These are phyloP conservation scores for Margaritifera margaritifera DNA, from an alignment of 2,888 invertebrate genomes.

Conservation along the genomic window DNA sequence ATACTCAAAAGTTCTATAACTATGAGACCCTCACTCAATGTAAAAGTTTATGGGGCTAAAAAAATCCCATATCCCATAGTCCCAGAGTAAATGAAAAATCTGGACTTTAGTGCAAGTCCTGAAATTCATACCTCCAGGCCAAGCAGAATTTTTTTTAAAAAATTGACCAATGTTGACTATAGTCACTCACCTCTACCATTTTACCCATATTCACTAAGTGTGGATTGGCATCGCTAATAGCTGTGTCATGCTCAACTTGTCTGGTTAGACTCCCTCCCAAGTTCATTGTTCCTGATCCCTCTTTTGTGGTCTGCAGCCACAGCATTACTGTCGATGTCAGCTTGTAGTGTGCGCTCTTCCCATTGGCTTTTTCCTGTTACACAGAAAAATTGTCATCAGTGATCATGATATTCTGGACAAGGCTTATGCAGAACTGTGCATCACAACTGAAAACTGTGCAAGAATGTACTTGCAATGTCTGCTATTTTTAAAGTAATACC, in stretches of 20 bases:
- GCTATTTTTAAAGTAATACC: too few relatives aligned
- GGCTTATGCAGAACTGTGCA: neutral
- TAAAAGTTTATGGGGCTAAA: too few relatives aligned
- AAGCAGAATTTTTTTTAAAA: neutral
- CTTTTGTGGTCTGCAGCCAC: constrained; percentile 98
- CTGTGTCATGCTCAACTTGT: constrained; percentile 94
- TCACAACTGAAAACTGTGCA: too few relatives aligned
- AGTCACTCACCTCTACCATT: constrained; percentile 87
- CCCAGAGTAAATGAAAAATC: too few relatives aligned
- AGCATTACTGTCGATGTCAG: constrained; percentile 99
- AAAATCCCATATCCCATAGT: too few relatives aligned
- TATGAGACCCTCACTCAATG: too few relatives aligned
- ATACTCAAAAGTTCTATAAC: too few relatives aligned
- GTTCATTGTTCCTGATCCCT: constrained; percentile 98
- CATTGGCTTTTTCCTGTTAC: constrained; percentile 89
- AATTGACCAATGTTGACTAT: neutral
- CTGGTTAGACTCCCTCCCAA: constrained; percentile 97
- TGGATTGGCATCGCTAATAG: constrained; percentile 92
- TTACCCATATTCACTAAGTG: constrained; percentile 99
- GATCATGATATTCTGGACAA: neutral
- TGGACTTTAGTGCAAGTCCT: too few relatives aligned
- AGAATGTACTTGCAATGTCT: too few relatives aligned
- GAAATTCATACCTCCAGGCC: neutral
- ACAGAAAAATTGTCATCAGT: neutral
- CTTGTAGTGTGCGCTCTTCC: constrained; percentile 94